Evolutionary conservation across 2,888 invertebrate genomes (phyloP).

Genomic region (Microplitis deprimator): DNA sequence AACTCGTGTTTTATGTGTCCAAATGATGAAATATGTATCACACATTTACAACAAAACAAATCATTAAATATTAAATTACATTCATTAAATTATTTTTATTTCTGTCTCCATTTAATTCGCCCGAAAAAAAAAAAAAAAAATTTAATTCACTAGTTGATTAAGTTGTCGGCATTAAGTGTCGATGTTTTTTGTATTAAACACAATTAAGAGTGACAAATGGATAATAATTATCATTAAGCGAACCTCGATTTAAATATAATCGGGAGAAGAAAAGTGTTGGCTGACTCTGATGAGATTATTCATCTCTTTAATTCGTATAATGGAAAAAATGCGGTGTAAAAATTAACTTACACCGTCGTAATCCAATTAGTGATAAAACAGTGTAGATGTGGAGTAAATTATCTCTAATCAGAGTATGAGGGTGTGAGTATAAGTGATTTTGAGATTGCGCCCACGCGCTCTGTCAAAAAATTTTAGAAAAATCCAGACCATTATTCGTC

Average conservation of each 20-base stretch:
- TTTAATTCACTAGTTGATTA: not conserved
- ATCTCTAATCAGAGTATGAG: too few relatives aligned
- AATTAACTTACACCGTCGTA: too few relatives aligned
- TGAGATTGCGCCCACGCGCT: too few relatives aligned
- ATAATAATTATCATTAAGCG: conserved; percentile 33
- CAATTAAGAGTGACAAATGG: conserved; percentile 35
- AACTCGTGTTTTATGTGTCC: not conserved
- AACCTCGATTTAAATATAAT: not conserved
- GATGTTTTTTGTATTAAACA: conserved; percentile 4
- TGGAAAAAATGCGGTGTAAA: too few relatives aligned
- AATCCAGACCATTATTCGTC: too few relatives aligned
- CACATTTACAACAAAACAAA: conserved; percentile 1
- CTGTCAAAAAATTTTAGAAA: too few relatives aligned
- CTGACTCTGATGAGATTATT: too few relatives aligned
- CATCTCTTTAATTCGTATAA: too few relatives aligned
- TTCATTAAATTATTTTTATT: not conserved
- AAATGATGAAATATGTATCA: conserved; percentile 8
- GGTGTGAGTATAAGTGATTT: too few relatives aligned
- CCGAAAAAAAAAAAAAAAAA: not conserved
- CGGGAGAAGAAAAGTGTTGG: conserved; percentile 26
- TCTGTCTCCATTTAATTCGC: not conserved
- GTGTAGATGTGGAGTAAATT: too few relatives aligned
- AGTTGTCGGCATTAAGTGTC: not conserved
- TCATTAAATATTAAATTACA: not conserved
- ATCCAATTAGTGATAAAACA: too few relatives aligned